Conservation (phyloP, 2,113 vertebrate genomes). For the Polyodon spathula region DNA sequence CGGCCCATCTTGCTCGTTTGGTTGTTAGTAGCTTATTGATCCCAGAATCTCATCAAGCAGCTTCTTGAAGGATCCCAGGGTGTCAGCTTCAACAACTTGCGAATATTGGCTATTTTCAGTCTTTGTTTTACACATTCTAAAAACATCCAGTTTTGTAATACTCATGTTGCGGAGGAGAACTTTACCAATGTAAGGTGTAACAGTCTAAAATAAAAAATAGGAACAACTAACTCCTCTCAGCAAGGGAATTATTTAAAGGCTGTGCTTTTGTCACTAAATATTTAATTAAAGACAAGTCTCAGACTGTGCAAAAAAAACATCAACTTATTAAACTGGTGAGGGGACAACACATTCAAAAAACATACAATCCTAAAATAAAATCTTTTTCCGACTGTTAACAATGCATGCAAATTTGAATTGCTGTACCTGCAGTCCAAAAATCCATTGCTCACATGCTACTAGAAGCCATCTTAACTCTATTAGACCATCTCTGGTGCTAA, state of each 20-base stretch:
- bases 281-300: background rate
- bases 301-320: background rate
- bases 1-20: no score
- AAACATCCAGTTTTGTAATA: no score
- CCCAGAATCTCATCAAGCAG: no score
- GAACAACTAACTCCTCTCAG: background rate
- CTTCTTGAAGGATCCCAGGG: no score
- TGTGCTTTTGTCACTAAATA: background rate
- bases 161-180: no score
- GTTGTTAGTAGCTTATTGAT: no score
- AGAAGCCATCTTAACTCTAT: background rate
- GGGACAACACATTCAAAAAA: background rate
- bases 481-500: background rate
- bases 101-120: no score
- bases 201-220: background rate
- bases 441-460: background rate
- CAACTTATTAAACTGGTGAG: no score
- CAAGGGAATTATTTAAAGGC: background rate
- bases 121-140: no score
- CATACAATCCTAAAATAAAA: background rate
- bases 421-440: background rate
- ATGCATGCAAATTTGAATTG: background rate
- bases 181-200: no score
- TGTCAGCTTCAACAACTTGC: no score
- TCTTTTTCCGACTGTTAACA: background rate